phyloP scores from a whole-genome alignment of 2,797 vertebrate species.

The Cryptoblepharus egeriae region DNA sequence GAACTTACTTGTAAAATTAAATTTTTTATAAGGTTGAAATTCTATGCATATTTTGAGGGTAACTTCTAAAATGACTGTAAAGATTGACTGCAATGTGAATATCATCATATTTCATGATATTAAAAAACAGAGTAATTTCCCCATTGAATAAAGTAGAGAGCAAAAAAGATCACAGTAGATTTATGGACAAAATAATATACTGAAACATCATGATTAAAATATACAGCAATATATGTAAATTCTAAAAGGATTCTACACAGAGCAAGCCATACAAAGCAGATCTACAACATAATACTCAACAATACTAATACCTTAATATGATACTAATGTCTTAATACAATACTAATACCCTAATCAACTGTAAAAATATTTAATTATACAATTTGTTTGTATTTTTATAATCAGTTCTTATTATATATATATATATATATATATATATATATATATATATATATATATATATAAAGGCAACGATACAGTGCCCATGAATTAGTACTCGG shows the following conservation, averaged over 20 bases:
- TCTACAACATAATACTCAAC: not conserved
- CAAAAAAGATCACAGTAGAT: not conserved
- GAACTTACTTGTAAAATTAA: not conserved
- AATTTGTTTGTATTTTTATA: too few relatives aligned
- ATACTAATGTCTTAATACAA: not conserved
- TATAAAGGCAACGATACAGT: not conserved
- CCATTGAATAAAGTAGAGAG: not conserved
- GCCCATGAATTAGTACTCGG: not conserved
- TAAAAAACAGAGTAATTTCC: not conserved
- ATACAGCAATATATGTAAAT: not conserved
- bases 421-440: too few relatives aligned
- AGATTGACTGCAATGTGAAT: not conserved
- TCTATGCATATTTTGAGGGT: not conserved
- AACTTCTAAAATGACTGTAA: not conserved
- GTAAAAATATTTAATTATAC: too few relatives aligned
- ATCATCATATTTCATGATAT: not conserved
- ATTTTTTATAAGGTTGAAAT: not conserved
- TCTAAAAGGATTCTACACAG: not conserved
- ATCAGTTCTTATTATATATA: too few relatives aligned
- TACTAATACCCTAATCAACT: not conserved
- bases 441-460: too few relatives aligned
- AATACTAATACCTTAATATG: too few relatives aligned
- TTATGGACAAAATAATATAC: not conserved
- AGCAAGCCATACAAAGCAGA: not conserved
- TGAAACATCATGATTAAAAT: not conserved